phyloP scores from a whole-genome alignment of 2,797 vertebrate species.

The Florisuga fusca region DNA sequence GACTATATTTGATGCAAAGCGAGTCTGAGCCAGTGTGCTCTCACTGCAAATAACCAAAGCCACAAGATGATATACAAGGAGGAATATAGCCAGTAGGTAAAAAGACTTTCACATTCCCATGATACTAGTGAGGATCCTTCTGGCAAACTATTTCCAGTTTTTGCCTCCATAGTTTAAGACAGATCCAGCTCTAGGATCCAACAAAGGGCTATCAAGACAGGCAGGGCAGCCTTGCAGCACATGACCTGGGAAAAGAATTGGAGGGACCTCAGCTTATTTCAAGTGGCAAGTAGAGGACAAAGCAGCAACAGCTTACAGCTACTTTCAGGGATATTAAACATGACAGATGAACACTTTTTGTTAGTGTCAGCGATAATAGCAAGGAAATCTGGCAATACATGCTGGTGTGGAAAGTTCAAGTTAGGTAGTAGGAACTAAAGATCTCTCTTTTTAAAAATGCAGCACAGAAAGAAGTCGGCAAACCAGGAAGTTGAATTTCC shows the following conservation, averaged over 20 bases:
- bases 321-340: background rate
- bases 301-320: background rate
- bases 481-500: background rate
- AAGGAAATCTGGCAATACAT: background rate
- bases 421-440: background rate
- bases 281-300: background rate
- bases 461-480: background rate
- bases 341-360: background rate
- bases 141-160: background rate
- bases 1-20: background rate
- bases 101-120: background rate
- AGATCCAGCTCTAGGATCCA: background rate
- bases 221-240: background rate
- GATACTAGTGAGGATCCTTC: background rate
- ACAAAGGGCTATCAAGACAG: background rate
- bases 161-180: background rate
- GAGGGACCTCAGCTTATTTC: background rate
- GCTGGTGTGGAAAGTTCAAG: background rate
- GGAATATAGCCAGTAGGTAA: background rate
- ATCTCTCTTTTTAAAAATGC: background rate
- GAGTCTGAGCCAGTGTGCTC: background rate
- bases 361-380: background rate
- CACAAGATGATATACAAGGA: background rate
- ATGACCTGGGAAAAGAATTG: background rate
- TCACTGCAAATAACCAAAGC: background rate